Evolutionary conservation across 64 coral and sea anemone genomes (phyloP).

Genomic region (Stichodactyla helianthus): DNA sequence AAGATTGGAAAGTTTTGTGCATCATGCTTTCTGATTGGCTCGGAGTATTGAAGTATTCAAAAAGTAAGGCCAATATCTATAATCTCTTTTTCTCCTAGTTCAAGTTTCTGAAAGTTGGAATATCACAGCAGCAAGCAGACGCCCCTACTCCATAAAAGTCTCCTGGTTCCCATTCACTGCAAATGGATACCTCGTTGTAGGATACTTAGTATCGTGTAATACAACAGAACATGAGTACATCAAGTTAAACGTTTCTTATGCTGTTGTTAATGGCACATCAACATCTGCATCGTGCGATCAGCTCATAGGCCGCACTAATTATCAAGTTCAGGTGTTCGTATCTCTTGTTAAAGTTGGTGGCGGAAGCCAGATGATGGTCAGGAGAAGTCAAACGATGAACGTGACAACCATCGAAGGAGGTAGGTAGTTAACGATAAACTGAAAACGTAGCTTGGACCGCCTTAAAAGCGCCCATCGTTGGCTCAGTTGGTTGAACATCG

Average conservation of each 20-base stretch:
- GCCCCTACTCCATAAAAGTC: not conserved
- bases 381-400: not conserved
- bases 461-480: too few species aligned
- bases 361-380: not conserved
- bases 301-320: not conserved
- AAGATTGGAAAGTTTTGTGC: too few species aligned
- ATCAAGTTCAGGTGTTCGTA: not conserved
- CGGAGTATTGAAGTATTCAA: too few species aligned
- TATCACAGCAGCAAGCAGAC: not conserved
- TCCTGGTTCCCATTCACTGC: not conserved
- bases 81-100: not conserved
- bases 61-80: too few species aligned
- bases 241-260: not conserved
- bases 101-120: not conserved
- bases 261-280: not conserved
- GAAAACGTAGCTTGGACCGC: too few species aligned
- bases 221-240: not conserved
- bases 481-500: too few species aligned
- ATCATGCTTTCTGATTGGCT: too few species aligned
- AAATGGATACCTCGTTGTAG: not conserved
- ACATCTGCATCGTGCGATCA: not conserved
- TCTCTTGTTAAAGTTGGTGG: not conserved
- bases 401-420: not conserved
- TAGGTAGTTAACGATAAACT: not conserved
- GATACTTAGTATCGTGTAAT: not conserved